Conservation (phyloP, 2,888 invertebrate species). For the Cosmorhoe ocellata region DNA sequence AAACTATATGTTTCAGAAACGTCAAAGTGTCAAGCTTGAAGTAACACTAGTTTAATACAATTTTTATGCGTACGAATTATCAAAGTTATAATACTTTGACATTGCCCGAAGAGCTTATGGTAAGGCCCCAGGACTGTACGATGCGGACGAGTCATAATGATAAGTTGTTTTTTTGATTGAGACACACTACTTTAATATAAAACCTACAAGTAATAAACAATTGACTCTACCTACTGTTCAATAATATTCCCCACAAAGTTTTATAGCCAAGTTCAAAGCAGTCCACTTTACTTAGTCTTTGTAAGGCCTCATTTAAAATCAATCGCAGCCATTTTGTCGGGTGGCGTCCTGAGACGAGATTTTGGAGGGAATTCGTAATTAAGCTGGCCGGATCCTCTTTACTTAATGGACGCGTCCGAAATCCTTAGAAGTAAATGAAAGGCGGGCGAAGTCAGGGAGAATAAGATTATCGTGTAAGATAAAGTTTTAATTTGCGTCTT, state of each 20-base stretch:
- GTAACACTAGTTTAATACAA: too few relatives aligned
- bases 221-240: too few relatives aligned
- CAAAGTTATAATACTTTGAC: too few relatives aligned
- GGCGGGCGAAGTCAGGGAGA: constrained; percentile 56
- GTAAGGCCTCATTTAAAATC: constrained; percentile 77
- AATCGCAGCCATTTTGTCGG: constrained; percentile 71
- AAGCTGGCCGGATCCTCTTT: constrained; percentile 74
- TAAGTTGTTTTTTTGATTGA: too few relatives aligned
- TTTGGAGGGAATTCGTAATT: constrained; percentile 80
- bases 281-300: constrained; percentile 59
- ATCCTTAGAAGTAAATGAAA: constrained; percentile 65
- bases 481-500: constrained; percentile 50
- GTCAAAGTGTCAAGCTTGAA: too few relatives aligned
- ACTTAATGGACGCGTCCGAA: constrained; percentile 72
- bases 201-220: too few relatives aligned
- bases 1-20: too few relatives aligned
- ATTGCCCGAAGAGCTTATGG: too few relatives aligned
- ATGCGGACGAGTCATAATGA: too few relatives aligned
- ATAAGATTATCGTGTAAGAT: constrained; percentile 57
- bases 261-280: constrained; percentile 57
- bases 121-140: too few relatives aligned
- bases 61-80: too few relatives aligned
- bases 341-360: constrained; percentile 61
- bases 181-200: too few relatives aligned
- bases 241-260: constrained; percentile 57